A percentile compares a stretch with the other conserved stretches of the same genome.
phyloP scores from a whole-genome alignment of 2,888 invertebrate species.

The Yponomeuta cagnagella region DNA sequence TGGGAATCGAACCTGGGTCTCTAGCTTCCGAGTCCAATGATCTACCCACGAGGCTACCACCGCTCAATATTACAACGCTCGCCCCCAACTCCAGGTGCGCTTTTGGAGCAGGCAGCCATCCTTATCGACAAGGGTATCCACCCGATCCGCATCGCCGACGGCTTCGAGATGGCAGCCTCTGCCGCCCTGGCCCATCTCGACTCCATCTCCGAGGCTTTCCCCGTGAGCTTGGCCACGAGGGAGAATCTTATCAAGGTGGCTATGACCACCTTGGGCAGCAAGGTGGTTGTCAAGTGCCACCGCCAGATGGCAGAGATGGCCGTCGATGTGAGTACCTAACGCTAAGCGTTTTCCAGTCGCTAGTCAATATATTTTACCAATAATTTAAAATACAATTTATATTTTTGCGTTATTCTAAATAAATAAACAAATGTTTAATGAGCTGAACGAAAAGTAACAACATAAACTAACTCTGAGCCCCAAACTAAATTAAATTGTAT shows the following conservation, averaged over 20 bases:
- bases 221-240: conserved; percentile 86
- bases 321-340: conserved; percentile 76
- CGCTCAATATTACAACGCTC: neutral
- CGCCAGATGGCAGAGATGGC: conserved; percentile 99
- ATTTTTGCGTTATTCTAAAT: no score
- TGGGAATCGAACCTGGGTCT: no score
- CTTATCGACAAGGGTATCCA: conserved; percentile 98
- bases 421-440: no score
- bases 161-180: conserved; percentile 97
- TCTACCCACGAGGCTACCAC: no score
- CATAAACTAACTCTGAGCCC: no score
- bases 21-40: no score
- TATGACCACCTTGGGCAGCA: conserved; percentile 98
- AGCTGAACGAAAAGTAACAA: no score
- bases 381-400: no score
- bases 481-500: no score
- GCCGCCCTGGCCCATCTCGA: conserved; percentile 91
- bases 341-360: neutral
- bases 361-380: neutral
- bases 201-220: conserved; percentile 91
- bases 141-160: conserved; percentile 98
- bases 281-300: conserved; percentile 98
- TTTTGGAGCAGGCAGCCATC: conserved; percentile 95
- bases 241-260: conserved; percentile 96
- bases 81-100: conserved; percentile 77